These are phyloP conservation scores for Boloria euphrosyne DNA, from an alignment of 2,888 invertebrate genomes.

Conservation along the genomic window DNA sequence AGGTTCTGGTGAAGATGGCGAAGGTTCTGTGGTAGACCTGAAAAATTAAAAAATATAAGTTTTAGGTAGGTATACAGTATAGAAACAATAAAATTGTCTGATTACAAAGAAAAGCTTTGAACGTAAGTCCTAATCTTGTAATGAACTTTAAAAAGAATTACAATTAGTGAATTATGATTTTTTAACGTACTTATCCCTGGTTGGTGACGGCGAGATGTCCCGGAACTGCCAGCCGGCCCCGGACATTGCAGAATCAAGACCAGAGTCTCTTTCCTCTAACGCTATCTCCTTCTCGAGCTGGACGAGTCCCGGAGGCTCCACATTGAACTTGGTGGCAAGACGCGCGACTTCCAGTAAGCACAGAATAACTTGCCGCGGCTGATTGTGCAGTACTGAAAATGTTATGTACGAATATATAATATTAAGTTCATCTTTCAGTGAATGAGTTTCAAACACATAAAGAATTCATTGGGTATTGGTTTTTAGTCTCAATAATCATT, in stretches of 20 bases:
- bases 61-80: no score
- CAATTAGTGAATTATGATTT: background rate
- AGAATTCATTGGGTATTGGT: no score
- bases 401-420: background rate
- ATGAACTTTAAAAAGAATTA: background rate
- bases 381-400: constrained; percentile 87
- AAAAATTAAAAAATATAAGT: constrained; percentile 37
- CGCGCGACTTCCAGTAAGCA: constrained; percentile 93
- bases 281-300: constrained; percentile 93
- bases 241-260: constrained; percentile 84
- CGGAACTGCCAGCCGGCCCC: constrained; percentile 88
- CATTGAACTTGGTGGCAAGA: constrained; percentile 87
- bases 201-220: constrained; percentile 60
- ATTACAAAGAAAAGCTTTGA: background rate
- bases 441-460: no score
- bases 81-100: no score
- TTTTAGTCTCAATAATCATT: no score
- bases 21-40: constrained; percentile 56
- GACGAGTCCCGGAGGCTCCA: constrained; percentile 91
- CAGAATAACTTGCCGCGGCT: constrained; percentile 91
- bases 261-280: constrained; percentile 87
- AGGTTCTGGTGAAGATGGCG: constrained; percentile 56
- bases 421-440: no score
- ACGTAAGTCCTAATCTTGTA: background rate
- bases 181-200: constrained; percentile 52